A percentile compares a stretch with the other conserved stretches of the same genome.
Evolutionary conservation across 2,113 vertebrate species (phyloP).

Genomic region (Halichoeres trimaculatus): DNA sequence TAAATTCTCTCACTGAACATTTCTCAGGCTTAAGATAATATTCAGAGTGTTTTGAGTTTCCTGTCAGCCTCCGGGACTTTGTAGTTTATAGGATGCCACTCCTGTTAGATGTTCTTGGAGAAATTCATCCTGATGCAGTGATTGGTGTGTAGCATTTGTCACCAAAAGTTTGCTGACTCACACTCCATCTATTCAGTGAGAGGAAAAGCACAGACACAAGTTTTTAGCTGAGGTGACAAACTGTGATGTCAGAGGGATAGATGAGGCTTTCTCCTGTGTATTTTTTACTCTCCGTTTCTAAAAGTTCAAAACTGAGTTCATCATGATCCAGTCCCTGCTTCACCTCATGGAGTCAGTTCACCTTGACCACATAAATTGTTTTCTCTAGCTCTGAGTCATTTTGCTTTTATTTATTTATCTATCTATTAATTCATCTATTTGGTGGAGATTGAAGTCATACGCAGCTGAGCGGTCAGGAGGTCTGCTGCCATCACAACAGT

Average conservation of each 20-base stretch:
- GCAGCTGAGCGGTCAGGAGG: too few species aligned
- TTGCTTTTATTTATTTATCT: neutral
- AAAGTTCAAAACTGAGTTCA: neutral
- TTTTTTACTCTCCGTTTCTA: neutral
- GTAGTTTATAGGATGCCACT: constrained; percentile 35
- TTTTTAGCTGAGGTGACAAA: neutral
- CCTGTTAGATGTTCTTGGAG: constrained; percentile 15
- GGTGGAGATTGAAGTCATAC: too few species aligned
- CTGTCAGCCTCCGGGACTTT: constrained; percentile 27
- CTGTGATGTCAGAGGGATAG: neutral
- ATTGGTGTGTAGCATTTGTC: constrained; percentile 39
- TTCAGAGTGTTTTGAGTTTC: constrained; percentile 14
- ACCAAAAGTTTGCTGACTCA: neutral
- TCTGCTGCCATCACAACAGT: too few species aligned
- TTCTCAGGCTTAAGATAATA: constrained; percentile 7
- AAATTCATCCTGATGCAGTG: constrained; percentile 36
- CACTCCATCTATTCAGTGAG: constrained; percentile 17
- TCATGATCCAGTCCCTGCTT: neutral
- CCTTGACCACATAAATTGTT: neutral
- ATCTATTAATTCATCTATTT: too few species aligned
- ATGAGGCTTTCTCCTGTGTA: neutral
- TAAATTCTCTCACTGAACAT: neutral
- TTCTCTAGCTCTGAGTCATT: neutral
- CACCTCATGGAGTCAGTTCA: constrained; percentile 12
- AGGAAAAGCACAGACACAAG: neutral